Conservation (phyloP, 2,888 invertebrate species). For the Cephus pulcher region DNA sequence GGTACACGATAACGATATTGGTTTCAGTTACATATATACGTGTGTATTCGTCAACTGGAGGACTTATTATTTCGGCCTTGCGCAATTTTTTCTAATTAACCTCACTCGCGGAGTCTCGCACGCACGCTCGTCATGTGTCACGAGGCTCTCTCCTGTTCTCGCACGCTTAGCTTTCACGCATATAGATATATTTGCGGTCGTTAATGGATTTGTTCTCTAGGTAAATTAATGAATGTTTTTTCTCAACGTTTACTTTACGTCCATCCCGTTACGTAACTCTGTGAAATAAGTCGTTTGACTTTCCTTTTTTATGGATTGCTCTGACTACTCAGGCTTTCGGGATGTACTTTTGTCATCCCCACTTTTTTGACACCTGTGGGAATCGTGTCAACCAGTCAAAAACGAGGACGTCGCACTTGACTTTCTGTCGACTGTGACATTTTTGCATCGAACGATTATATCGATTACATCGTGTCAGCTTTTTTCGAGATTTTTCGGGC, state of each 20-base stretch:
- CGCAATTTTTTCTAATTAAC: background rate
- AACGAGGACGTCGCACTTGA: background rate
- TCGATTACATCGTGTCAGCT: background rate
- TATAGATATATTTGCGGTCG: background rate
- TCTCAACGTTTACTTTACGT: background rate
- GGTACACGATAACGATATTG: background rate
- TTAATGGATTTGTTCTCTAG: background rate
- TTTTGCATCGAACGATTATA: conserved; percentile 14
- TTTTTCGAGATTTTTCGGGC: background rate
- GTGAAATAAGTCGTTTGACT: background rate
- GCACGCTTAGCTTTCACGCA: background rate
- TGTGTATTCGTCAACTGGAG: background rate
- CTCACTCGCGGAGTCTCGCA: background rate
- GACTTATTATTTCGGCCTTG: background rate
- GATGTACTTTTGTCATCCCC: background rate
- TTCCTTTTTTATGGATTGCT: background rate
- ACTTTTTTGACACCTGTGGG: background rate
- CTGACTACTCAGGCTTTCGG: background rate
- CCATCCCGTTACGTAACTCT: background rate
- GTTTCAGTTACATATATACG: background rate
- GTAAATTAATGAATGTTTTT: background rate
- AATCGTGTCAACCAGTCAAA: conserved; percentile 1
- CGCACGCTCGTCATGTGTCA: background rate
- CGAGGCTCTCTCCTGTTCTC: background rate
- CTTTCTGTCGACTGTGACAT: conserved; percentile 1